Evolutionary conservation across 2,113 vertebrate species (phyloP).

Genomic region (Sinocyclocheilus anophthalmus): DNA sequence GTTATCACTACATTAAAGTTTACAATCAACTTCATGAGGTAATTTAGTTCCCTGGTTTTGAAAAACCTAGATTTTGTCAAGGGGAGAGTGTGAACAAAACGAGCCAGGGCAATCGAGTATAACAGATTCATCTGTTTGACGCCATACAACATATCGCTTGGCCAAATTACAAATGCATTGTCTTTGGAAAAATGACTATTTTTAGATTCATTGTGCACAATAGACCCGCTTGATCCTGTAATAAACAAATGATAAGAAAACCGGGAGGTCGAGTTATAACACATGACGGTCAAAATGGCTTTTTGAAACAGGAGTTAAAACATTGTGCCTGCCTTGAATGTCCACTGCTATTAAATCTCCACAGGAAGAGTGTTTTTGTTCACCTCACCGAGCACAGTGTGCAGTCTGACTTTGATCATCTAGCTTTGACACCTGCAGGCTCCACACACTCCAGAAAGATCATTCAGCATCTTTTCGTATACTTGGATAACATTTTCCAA

Average conservation of each 20-base stretch:
- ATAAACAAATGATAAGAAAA: conserved; percentile 57
- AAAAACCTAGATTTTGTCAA: conserved; percentile 65
- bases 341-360: background rate
- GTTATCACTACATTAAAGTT: conserved; percentile 79
- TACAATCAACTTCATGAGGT: conserved; percentile 85
- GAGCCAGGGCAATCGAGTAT: conserved; percentile 18
- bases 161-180: conserved; percentile 36
- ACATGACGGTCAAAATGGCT: conserved; percentile 16
- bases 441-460: conserved; percentile 5
- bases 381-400: conserved; percentile 49
- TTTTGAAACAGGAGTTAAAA: conserved; percentile 24
- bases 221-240: conserved; percentile 54
- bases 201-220: conserved; percentile 48
- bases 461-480: background rate
- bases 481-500: background rate
- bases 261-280: conserved; percentile 41
- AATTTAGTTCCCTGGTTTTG: conserved; percentile 75
- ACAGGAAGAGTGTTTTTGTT: background rate
- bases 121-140: conserved; percentile 23
- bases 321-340: conserved; percentile 29
- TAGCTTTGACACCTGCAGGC: conserved; percentile 45
- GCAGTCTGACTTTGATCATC: conserved; percentile 57
- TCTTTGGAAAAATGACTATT: conserved; percentile 31
- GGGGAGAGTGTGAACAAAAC: conserved; percentile 60
- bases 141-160: background rate